Base-by-base conservation (phyloP, 2,113 vertebrate genomes). In the Nothoprocta perdicaria region DNA sequence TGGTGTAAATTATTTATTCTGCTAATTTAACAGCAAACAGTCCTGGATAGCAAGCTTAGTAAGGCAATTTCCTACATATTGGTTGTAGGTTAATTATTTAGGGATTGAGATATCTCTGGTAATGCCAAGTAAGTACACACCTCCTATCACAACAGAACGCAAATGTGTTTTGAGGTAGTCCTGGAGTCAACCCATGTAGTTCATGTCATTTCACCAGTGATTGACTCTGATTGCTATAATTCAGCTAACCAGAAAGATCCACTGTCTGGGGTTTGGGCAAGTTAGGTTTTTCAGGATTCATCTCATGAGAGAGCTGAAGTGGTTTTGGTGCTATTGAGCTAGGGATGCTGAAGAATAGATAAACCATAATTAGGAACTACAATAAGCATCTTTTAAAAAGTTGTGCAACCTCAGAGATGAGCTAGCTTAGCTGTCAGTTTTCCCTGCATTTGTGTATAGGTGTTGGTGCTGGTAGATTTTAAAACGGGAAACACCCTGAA, bases 71-170 rank as follows among this genome's bases (percentile, higher is more conserved):
- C 96, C 85, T 83, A 74, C 14, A 12, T 95, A 92, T 96, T 97
- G 96, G 96, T 87, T 97, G 95, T 91, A 96, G 94, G 93, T 98
- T 97, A 97, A 98, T 98, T 97, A 97, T 97, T 97, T 96, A 97
- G 96, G 89, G 95, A 97, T 97, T 96, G 96, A 97, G 94, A 93
- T 97, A 79, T 96, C 97, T 92, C 87, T 94, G 96, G 95, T 94
- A 94, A 97, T 91, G 95, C 78, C 95, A 95, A 88, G 93, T 96
- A 97, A 97, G 97, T 88, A 91, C 91, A 90, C 90, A 95, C 83
- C 76, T 97, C 65, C 94, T 96, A 89, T 29, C 91, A 80, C 61
- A 62, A 80, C 80, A 71, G 84, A 88, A 45, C 50, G 43, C 1
- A 1, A 45, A 50, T 58, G 18, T 84, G n/a, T 68, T 92, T 88